Evolutionary conservation across 2,888 invertebrate genomes (phyloP).

Genomic region (Drosophila aldrichi): DNA sequence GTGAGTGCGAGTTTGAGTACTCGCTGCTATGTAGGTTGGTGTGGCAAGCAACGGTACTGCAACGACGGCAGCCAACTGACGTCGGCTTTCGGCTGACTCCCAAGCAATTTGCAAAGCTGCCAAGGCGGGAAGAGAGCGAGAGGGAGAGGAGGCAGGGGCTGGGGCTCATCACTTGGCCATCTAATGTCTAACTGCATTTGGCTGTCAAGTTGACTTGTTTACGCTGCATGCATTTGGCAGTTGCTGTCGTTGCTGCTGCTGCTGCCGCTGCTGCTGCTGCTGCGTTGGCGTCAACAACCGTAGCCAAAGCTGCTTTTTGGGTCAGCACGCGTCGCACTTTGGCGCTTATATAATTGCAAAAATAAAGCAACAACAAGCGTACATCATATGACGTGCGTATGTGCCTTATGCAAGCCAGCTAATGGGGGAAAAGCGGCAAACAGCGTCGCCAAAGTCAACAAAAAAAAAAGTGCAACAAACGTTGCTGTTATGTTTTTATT

Average conservation of each 20-base stretch:
- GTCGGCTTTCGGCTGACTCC: conserved; percentile 57
- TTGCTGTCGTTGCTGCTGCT: conserved; percentile 35
- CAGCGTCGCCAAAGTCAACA: conserved; percentile 15
- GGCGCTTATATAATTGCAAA: conserved; percentile 66
- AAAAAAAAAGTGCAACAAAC: conserved; percentile 42
- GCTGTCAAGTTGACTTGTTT: conserved; percentile 76
- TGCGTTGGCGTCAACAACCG: conserved; percentile 74
- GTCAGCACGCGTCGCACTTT: conserved; percentile 71
- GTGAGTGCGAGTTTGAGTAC: conserved; percentile 43
- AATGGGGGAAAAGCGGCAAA: conserved; percentile 37
- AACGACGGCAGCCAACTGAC: conserved; percentile 45
- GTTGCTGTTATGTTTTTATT: conserved; percentile 9
- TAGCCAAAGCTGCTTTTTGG: conserved; percentile 62
- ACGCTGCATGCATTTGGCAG: conserved; percentile 46
- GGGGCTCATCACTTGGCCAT: conserved; percentile 71
- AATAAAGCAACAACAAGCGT: conserved; percentile 35
- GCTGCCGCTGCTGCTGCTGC: conserved; percentile 32
- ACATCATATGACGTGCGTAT: conserved; percentile 39
- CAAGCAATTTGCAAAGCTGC: conserved; percentile 66
- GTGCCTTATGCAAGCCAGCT: conserved; percentile 56
- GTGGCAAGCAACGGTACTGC: conserved; percentile 76
- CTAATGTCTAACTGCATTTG: conserved; percentile 76
- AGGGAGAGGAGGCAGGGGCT: not conserved
- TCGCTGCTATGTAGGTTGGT: conserved; percentile 73
- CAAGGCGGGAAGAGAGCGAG: conserved; percentile 3